These are phyloP conservation scores for Petrocephalus schoutedeni DNA, from an alignment of 2,797 vertebrate species.

Conservation along the genomic window DNA sequence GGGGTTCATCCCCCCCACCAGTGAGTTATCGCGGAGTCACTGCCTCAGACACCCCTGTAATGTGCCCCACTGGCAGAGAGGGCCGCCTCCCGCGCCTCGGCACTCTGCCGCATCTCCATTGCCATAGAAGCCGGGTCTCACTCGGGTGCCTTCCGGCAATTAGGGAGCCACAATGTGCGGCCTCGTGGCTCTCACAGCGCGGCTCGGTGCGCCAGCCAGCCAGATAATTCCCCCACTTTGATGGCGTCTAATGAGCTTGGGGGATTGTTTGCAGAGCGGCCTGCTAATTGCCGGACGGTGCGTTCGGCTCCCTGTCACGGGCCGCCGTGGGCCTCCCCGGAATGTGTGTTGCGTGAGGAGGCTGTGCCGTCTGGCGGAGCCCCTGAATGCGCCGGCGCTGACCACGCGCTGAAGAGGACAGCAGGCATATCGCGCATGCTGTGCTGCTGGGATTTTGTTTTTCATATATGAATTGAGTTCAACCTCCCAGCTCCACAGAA, in stretches of 20 bases:
- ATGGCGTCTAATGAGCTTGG: slow-evolving; percentile 73
- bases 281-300: slow-evolving; percentile 76
- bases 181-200: slow-evolving; percentile 68
- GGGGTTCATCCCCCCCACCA: background rate
- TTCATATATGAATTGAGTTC: slow-evolving; percentile 33
- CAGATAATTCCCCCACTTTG: slow-evolving; percentile 73
- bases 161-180: slow-evolving; percentile 70
- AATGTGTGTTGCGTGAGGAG: slow-evolving; percentile 63
- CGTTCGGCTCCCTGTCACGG: slow-evolving; percentile 69
- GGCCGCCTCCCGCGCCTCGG: slow-evolving; percentile 59
- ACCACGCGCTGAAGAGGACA: slow-evolving; percentile 37
- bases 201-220: slow-evolving; percentile 57
- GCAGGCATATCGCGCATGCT: slow-evolving; percentile 56
- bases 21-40: background rate
- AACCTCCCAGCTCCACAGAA: background rate
- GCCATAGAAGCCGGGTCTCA: slow-evolving; percentile 63
- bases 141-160: slow-evolving; percentile 66
- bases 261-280: slow-evolving; percentile 66
- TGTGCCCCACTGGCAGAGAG: background rate
- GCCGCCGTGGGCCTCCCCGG: slow-evolving; percentile 64
- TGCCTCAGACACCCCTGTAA: background rate
- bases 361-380: slow-evolving; percentile 54
- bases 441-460: slow-evolving; percentile 36
- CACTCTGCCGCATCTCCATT: slow-evolving; percentile 61
- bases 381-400: slow-evolving; percentile 56